phyloP scores from a whole-genome alignment of 2,888 invertebrate genomes.

The Boloria euphrosyne region DNA sequence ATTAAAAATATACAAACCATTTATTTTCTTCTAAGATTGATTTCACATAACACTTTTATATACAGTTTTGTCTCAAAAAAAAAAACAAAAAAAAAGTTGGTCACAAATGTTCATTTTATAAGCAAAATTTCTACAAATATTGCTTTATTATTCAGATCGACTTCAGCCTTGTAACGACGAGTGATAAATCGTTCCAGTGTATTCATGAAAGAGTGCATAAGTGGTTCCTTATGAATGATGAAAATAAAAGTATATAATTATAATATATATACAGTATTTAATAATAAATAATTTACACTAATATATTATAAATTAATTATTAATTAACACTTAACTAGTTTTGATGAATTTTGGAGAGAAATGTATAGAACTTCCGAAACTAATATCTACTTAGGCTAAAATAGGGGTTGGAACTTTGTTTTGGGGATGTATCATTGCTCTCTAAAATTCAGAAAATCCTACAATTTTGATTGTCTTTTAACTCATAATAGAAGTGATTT shows the following conservation, averaged over 20 bases:
- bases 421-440: too few relatives aligned
- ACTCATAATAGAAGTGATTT: too few relatives aligned
- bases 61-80: neutral
- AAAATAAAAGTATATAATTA: neutral
- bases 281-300: too few relatives aligned
- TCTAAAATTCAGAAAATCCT: too few relatives aligned
- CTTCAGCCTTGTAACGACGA: slow-evolving; percentile 32
- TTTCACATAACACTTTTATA: neutral
- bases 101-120: slow-evolving; percentile 30
- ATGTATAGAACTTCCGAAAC: too few relatives aligned
- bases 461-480: too few relatives aligned
- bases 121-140: slow-evolving; percentile 30
- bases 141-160: slow-evolving; percentile 35
- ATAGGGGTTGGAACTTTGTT: too few relatives aligned
- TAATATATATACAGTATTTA: too few relatives aligned
- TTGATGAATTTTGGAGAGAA: too few relatives aligned
- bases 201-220: slow-evolving; percentile 18
- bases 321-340: too few relatives aligned
- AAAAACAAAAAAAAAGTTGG: slow-evolving; percentile 21
- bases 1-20: neutral
- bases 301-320: too few relatives aligned
- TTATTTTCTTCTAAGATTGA: neutral
- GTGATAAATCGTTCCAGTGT: slow-evolving; percentile 30
- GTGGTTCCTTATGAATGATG: slow-evolving; percentile 21
- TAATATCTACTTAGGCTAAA: too few relatives aligned